Evolutionary conservation across 2,113 vertebrate genomes (phyloP).

Genomic region (Tragulus kanchil): DNA sequence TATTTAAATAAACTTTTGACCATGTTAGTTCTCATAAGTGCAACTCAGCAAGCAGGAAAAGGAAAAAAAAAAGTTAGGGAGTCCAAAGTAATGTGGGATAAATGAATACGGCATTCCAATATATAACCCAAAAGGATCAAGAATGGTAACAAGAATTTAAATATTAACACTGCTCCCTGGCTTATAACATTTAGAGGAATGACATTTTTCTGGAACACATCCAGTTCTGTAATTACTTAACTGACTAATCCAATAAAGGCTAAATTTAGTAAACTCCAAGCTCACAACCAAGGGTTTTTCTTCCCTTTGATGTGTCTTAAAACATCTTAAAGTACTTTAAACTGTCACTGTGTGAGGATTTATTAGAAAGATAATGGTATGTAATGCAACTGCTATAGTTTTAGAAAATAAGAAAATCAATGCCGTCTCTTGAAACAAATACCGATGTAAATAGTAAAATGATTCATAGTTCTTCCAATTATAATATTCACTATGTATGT

Average conservation of each 20-base stretch:
- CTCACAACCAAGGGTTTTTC: constrained; percentile 53
- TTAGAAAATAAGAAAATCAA: constrained; percentile 63
- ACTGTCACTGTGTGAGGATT: background rate
- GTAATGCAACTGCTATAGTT: background rate
- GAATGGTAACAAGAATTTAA: constrained; percentile 49
- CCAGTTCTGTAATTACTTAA: constrained; percentile 58
- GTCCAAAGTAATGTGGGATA: background rate
- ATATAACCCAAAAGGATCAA: constrained; percentile 34
- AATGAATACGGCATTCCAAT: constrained; percentile 34
- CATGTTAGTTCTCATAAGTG: no score
- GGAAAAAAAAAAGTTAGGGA: background rate
- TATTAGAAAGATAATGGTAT: constrained; percentile 43
- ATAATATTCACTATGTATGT: background rate
- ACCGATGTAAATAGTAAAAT: constrained; percentile 40
- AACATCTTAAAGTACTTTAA: constrained; percentile 50
- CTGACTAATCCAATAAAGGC: constrained; percentile 39
- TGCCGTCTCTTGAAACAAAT: constrained; percentile 45
- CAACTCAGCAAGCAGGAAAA: no score
- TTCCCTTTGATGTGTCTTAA: constrained; percentile 61
- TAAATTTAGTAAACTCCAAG: constrained; percentile 44
- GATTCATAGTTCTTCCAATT: constrained; percentile 20
- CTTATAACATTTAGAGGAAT: background rate
- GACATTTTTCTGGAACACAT: constrained; percentile 44
- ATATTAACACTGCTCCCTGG: constrained; percentile 22
- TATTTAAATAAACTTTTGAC: constrained; percentile 27